Evolutionary conservation across 2,113 vertebrate genomes (phyloP).

Genomic region (Diglossa brunneiventris): DNA sequence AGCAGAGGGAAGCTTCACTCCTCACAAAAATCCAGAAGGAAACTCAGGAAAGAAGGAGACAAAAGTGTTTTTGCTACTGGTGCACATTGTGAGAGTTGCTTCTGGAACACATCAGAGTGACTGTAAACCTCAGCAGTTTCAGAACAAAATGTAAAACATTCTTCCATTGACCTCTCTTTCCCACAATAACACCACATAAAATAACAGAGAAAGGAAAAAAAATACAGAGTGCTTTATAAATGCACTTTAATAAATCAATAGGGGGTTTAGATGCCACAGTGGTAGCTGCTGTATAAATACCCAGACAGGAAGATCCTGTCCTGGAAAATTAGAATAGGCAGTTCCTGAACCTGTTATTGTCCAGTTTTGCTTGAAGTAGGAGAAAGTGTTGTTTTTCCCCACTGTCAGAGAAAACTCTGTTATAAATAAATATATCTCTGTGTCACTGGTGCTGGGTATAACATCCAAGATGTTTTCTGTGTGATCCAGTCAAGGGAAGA

Average conservation of each 20-base stretch:
- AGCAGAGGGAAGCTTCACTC: neutral
- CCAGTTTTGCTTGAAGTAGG: neutral
- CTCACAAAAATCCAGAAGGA: neutral
- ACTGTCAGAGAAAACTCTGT: neutral
- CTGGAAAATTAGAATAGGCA: slow-evolving; percentile 50
- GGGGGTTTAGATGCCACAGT: slow-evolving; percentile 27
- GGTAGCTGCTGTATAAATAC: slow-evolving; percentile 41
- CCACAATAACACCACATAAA: slow-evolving; percentile 60
- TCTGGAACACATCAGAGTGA: slow-evolving; percentile 44
- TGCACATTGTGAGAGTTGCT: neutral
- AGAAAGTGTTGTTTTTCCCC: neutral
- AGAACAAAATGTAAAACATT: slow-evolving; percentile 58
- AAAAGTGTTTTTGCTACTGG: neutral
- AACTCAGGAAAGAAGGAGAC: neutral
- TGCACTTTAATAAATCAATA: slow-evolving; percentile 58
- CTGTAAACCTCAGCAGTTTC: slow-evolving; percentile 49
- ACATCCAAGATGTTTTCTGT: neutral
- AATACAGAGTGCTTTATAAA: slow-evolving; percentile 15
- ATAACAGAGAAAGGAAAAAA: slow-evolving; percentile 23
- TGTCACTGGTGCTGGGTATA: neutral
- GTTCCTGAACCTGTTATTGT: slow-evolving; percentile 45
- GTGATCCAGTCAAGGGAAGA: neutral
- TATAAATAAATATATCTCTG: neutral
- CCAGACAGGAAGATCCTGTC: slow-evolving; percentile 49
- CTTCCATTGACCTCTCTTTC: slow-evolving; percentile 41